Base-by-base conservation (phyloP, 2,113 vertebrate species). In the Spilogale gracilis region DNA sequence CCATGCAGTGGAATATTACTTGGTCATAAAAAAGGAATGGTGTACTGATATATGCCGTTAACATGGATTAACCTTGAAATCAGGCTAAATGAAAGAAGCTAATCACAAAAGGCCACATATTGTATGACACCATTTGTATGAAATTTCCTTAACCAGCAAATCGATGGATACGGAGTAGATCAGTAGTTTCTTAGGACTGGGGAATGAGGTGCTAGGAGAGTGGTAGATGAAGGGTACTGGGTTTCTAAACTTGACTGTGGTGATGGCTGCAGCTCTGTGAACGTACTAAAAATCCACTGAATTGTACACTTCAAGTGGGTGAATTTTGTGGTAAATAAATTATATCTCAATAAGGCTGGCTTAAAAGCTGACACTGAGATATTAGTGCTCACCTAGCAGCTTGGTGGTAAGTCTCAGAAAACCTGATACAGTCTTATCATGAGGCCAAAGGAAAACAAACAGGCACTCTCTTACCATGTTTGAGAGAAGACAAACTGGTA, bases 31-130 rank as follows among this genome's bases (percentile, higher is more conserved):
- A 85, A 93, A 93, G 32, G 13, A 89, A 65, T n/a, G 67, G 45
- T 54, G 27, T 79, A 67, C 23, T 86, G 27, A 74, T 52, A n/a
- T 1, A 38, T 11, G 27, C 6, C 1, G 14, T 45, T 43, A 67
- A 91, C 3, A 38, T 13, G 10, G 3, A 65, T 12, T 13, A 54
- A 58, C 2, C 23, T 56, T 95, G 43, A 25, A 93, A 84, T 76
- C 23, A 89, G 32, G 27, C 43, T 81, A 87, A 61, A 16, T 45
- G 58, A 95, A 97, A 92, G 80, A 84, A 93, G 23, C 23, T 32
- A 32, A 52, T 83, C 30, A 92, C 56, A 27, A 87, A 80, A 82
- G 50, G 43, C 14, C 60, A 86, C n/a, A 16, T 38, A 17, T 3
- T 50, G 1, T 60, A 52, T 45, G 21, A 56, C 9, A 56, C 52